Conservation (phyloP, 2,888 invertebrate species). For the Abscondita cerata region DNA sequence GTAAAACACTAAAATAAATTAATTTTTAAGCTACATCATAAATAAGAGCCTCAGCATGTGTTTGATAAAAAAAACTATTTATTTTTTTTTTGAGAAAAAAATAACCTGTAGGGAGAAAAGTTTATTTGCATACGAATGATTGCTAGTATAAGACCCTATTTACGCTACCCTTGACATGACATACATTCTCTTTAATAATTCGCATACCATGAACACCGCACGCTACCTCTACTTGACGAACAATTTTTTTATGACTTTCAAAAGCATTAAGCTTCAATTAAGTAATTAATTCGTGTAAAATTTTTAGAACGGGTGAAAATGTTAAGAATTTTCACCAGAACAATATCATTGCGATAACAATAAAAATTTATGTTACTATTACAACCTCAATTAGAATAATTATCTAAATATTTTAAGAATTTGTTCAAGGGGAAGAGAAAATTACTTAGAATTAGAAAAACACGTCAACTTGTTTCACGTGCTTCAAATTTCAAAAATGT, state of each 20-base stretch:
- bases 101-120: constrained; percentile 19
- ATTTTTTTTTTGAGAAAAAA: constrained; percentile 17
- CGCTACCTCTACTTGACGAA: constrained; percentile 24
- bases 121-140: constrained; percentile 36
- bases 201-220: constrained; percentile 22
- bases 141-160: constrained; percentile 23
- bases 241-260: constrained; percentile 27
- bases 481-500: no score
- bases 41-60: constrained; percentile 24
- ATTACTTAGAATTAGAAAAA: no score
- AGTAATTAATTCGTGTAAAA: constrained; percentile 34
- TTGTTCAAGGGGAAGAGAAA: constrained; percentile 3
- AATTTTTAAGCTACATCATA: constrained; percentile 34
- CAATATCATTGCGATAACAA: constrained; percentile 3
- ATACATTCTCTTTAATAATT: constrained; percentile 29
- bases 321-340: constrained; percentile 18
- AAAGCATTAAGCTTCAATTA: constrained; percentile 35
- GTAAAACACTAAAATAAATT: constrained; percentile 35
- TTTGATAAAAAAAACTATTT: constrained; percentile 8
- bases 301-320: constrained; percentile 21
- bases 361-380: constrained; percentile 11
- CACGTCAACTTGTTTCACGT: no score
- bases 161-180: constrained; percentile 26
- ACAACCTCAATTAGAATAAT: constrained; percentile 7
- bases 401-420: constrained; percentile 11